Percentiles rank a stretch among this genome's conserved stretches.
These are phyloP conservation scores for Chelidonichthys spinosus DNA, from an alignment of 2,797 vertebrate genomes.

Conservation along the genomic window DNA sequence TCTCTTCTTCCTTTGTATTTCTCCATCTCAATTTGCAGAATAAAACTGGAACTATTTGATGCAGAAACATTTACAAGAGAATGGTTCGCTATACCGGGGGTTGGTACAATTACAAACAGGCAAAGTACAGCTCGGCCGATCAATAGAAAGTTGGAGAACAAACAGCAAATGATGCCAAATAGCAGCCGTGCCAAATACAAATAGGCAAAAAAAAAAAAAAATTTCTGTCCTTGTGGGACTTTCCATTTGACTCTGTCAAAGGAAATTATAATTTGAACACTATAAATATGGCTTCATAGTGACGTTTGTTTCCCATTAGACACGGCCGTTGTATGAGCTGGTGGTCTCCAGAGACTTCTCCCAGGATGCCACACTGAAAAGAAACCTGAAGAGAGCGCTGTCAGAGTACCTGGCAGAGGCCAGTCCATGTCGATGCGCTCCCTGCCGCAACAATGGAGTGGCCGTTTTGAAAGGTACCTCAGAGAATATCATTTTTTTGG, in stretches of 20 bases:
- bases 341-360: slow-evolving; percentile 86
- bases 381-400: slow-evolving; percentile 88
- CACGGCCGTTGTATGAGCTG: slow-evolving; percentile 88
- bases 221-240: slow-evolving; percentile 7
- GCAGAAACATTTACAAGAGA: slow-evolving; percentile 5
- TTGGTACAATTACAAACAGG: slow-evolving; percentile 31
- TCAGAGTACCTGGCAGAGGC: slow-evolving; percentile 88
- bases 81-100: not conserved
- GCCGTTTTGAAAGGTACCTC: slow-evolving; percentile 88
- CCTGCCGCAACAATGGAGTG: slow-evolving; percentile 90
- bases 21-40: not conserved
- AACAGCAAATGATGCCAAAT: slow-evolving; percentile 36
- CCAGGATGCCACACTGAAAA: slow-evolving; percentile 79
- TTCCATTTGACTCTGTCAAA: slow-evolving; percentile 22
- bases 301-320: slow-evolving; percentile 73
- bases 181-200: slow-evolving; percentile 38
- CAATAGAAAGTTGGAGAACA: slow-evolving; percentile 37
- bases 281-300: not conserved
- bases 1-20: not conserved
- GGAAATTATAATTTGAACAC: not conserved
- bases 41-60: slow-evolving; percentile 11
- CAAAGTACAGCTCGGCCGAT: slow-evolving; percentile 42
- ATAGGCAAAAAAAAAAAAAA: not conserved
- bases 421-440: slow-evolving; percentile 88
- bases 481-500: not conserved